Evolutionary conservation across 92 coral and sea anemone genomes (phyloP), one percentile per base, ranked within the genome.

Genomic region (Muricea muricata): DNA sequence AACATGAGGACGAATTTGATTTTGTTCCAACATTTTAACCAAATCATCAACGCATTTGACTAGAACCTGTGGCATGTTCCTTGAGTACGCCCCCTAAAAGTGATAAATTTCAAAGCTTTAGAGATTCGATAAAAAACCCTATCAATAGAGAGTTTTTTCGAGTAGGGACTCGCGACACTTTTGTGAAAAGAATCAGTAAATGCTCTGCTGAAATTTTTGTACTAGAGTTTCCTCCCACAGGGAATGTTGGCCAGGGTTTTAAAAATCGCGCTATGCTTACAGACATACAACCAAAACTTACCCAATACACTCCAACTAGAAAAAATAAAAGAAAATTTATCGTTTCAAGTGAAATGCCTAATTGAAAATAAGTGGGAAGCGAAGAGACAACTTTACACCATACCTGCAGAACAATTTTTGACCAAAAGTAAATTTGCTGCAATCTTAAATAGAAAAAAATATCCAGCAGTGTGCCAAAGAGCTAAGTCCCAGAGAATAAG

Each of bases 301-400:
- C 95, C 95, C 95, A 94, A 60, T 69, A 92, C n/a, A 94, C 85
- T 40, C 95, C 98, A 79, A 89, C 98, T 92, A 87, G 25, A 32
- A 3, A 63, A 17, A 48, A 78, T n/a, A n/a, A 77, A 15, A 55
- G 28, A 24, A 65, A 55, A 78, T 15, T 14, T 30, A 61, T 20
- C 6, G 29, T 39, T 41, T 26, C 13, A 48, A 18, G 39, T 46
- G 17, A 29, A 8, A 55, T 31, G 14, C 26, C 7, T 5, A 24
- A 29, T 60, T 32, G n/a, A 23, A 28, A 15, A 1, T 61, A 12
- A 8, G n/a, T 71, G 13, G 1, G 23, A 40, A 9, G 47, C 39
- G 18, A 42, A 37, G 60, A 18, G 30, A 20, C n/a, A 37, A 2
- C 21, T 79, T 88, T 18, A 45, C 8, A 45, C n/a, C n/a, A 39